These are phyloP conservation scores for Artibeus jamaicensis DNA, from an alignment of 2,797 vertebrate genomes.

Conservation along the genomic window DNA sequence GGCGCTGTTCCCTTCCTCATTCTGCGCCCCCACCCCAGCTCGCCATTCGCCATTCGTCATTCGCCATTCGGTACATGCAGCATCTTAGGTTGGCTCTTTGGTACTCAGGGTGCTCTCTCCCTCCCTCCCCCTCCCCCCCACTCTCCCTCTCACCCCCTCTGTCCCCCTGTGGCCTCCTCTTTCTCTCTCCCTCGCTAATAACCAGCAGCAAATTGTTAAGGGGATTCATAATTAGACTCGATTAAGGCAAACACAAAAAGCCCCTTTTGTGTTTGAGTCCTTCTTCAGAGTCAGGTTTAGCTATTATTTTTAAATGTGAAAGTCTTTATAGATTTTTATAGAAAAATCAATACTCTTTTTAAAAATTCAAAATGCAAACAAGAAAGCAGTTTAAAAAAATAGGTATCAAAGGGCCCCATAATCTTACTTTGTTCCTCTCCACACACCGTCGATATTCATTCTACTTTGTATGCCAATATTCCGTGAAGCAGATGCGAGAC, in stretches of 20 bases:
- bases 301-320: not conserved
- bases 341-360: not conserved
- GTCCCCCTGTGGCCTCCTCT: too few species aligned
- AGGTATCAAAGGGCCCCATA: not conserved
- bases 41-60: too few species aligned
- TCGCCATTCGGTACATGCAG: rapidly evolving
- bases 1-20: not conserved
- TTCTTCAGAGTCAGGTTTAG: not conserved
- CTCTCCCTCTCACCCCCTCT: not conserved
- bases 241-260: not conserved
- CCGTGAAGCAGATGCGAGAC: not conserved
- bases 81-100: rapidly evolving
- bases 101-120: rapidly evolving
- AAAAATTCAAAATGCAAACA: not conserved
- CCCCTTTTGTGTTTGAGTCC: not conserved
- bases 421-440: not conserved
- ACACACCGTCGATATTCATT: not conserved
- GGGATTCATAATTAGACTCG: not conserved
- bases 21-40: too few species aligned
- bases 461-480: not conserved
- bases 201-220: not conserved
- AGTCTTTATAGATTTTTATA: not conserved
- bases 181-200: not conserved
- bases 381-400: not conserved
- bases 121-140: not conserved